A percentile compares a stretch with the other conserved stretches of the same genome.
Evolutionary conservation across 1,140 invertebrate genomes (phyloP).

Genomic region (Leptoteleia sp.): DNA sequence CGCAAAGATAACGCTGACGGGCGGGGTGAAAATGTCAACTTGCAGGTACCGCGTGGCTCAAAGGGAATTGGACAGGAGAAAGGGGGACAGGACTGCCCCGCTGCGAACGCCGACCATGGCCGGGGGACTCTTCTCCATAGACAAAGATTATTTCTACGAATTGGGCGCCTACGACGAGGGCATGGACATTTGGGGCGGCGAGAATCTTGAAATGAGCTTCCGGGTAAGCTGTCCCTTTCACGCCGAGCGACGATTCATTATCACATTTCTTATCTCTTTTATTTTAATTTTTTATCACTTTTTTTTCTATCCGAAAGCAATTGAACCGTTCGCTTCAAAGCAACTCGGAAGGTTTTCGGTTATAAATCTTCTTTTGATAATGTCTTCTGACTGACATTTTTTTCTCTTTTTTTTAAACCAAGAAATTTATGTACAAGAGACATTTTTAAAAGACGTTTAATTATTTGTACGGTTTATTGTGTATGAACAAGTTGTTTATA

Average conservation of each 20-base stretch:
- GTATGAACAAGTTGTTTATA: too few species aligned
- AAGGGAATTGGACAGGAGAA: constrained; percentile 94
- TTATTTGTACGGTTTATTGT: too few species aligned
- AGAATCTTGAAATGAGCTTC: constrained; percentile 99
- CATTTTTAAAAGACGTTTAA: too few species aligned
- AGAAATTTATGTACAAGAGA: too few species aligned
- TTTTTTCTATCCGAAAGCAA: constrained; percentile 15
- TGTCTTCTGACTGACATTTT: constrained; percentile 24
- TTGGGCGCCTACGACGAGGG: constrained; percentile 98
- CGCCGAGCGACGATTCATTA: constrained; percentile 98
- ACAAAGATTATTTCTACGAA: constrained; percentile 98
- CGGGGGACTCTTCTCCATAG: constrained; percentile 98
- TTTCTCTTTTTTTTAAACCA: too few species aligned
- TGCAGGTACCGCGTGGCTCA: constrained; percentile 96
- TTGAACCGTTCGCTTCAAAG: constrained; percentile 15
- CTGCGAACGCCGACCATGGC: constrained; percentile 98
- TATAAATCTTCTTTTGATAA: constrained; percentile 14
- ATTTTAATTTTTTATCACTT: constrained; percentile 83
- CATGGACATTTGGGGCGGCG: constrained; percentile 99
- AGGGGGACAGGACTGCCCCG: constrained; percentile 93
- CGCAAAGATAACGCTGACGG: constrained; percentile 1
- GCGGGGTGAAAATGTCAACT: constrained; percentile 21
- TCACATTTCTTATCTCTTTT: too few species aligned
- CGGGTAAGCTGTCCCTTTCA: constrained; percentile 94
- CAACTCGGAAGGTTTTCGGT: constrained; percentile 16